A percentile compares a stretch with the other conserved stretches of the same genome.
phyloP scores from a whole-genome alignment of 1,140 invertebrate genomes.

The Ceratoteleas bidentatus region DNA sequence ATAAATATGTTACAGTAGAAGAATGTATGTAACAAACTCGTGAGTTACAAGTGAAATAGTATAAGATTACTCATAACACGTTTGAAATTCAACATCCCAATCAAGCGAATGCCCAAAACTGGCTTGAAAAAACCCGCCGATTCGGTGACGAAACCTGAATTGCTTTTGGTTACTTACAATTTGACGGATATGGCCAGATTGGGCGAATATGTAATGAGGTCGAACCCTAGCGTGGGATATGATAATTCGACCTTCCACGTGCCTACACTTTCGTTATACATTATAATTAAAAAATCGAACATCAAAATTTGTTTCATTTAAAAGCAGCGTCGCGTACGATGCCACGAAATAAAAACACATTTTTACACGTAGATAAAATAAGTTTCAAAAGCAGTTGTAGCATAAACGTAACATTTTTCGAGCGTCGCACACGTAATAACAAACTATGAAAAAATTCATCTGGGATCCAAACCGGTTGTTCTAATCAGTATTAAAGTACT shows the following conservation, averaged over 20 bases:
- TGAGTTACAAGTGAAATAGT: neutral
- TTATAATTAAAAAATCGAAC: conserved; percentile 39
- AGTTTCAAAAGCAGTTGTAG: too few relatives aligned
- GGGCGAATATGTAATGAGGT: conserved; percentile 55
- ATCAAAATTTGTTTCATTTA: conserved; percentile 9
- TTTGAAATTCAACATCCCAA: conserved; percentile 15
- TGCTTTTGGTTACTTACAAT: conserved; percentile 33
- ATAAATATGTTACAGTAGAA: too few relatives aligned
- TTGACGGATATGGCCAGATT: conserved; percentile 52
- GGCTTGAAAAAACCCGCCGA: conserved; percentile 4
- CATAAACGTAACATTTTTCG: too few relatives aligned
- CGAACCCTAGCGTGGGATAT: conserved; percentile 61
- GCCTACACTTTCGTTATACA: conserved; percentile 58
- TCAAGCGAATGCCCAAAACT: conserved; percentile 5
- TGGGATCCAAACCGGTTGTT: too few relatives aligned
- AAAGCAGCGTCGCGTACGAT: neutral
- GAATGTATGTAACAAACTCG: neutral
- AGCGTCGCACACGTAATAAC: too few relatives aligned
- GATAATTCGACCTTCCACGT: conserved; percentile 44
- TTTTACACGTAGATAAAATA: too few relatives aligned
- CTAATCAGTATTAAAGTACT: conserved; percentile 11
- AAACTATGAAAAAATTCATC: too few relatives aligned
- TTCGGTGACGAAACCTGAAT: conserved; percentile 51
- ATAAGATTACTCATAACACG: neutral
- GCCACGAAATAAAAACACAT: neutral